Evolutionary conservation across 2,797 vertebrate genomes (phyloP).

Genomic region (Myripristis jacobus): DNA sequence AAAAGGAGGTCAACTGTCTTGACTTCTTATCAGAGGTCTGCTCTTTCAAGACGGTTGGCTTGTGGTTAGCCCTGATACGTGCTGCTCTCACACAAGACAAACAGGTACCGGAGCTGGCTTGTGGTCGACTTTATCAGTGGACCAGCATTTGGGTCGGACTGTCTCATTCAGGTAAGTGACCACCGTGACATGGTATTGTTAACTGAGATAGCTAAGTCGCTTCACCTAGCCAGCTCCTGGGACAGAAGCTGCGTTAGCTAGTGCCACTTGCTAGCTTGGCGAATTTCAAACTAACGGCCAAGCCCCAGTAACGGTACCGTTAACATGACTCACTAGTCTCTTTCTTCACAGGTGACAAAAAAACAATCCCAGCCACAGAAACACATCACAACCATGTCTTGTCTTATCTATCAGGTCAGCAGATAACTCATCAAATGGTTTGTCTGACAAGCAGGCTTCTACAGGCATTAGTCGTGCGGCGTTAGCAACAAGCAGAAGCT

Average conservation of each 20-base stretch:
- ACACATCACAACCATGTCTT: too few relatives aligned
- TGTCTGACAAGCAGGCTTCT: constrained; percentile 15
- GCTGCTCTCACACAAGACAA: too few relatives aligned
- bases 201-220: background rate
- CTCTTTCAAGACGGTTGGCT: background rate
- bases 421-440: accelerated
- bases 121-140: background rate
- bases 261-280: background rate
- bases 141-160: background rate
- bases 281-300: background rate
- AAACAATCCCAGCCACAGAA: background rate
- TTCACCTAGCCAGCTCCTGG: constrained; percentile 12
- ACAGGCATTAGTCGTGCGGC: background rate
- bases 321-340: too few relatives aligned
- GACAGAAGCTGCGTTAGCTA: background rate
- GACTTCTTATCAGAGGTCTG: background rate
- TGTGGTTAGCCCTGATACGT: background rate
- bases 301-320: too few relatives aligned
- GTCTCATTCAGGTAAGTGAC: background rate
- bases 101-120: background rate
- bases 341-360: background rate
- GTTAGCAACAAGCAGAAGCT: constrained; percentile 14
- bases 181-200: background rate
- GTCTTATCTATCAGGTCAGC: background rate
- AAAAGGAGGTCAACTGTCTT: too few relatives aligned